Evolutionary conservation across 2,113 vertebrate genomes (phyloP).

Genomic region (Cyprinodon brontotheroides): DNA sequence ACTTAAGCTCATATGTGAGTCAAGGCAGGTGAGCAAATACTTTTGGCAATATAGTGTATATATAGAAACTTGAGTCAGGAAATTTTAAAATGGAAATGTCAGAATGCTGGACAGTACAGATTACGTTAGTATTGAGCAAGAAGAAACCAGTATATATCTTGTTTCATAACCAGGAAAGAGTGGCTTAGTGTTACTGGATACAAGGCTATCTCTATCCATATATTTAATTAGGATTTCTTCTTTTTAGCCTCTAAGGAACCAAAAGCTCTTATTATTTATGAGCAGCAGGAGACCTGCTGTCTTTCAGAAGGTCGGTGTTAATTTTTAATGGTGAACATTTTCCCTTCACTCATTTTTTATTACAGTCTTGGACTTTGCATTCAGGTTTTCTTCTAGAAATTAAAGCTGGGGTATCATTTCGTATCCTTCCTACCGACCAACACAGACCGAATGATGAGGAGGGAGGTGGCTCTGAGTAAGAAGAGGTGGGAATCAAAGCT

Average conservation of each 20-base stretch:
- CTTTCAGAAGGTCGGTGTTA: not conserved
- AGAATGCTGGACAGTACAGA: not conserved
- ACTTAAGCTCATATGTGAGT: too few species aligned
- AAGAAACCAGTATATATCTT: not conserved
- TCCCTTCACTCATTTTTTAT: not conserved
- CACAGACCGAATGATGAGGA: too few species aligned
- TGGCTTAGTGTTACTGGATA: too few species aligned
- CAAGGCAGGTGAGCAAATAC: too few species aligned
- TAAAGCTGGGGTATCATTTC: too few species aligned
- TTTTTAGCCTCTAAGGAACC: not conserved
- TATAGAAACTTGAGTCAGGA: too few species aligned
- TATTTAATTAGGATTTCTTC: not conserved
- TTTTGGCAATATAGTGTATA: too few species aligned
- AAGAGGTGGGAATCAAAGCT: too few species aligned
- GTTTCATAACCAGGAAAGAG: not conserved
- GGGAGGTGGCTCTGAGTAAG: too few species aligned
- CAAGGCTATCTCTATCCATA: not conserved
- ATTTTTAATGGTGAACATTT: not conserved
- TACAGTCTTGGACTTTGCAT: not conserved
- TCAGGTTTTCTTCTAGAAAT: not conserved
- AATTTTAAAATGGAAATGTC: too few species aligned
- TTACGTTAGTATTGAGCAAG: not conserved
- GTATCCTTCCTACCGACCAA: too few species aligned
- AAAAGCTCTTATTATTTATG: not conserved
- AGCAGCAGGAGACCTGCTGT: not conserved